phyloP scores from a whole-genome alignment of 2,797 vertebrate genomes.

The Lerista edwardsae region DNA sequence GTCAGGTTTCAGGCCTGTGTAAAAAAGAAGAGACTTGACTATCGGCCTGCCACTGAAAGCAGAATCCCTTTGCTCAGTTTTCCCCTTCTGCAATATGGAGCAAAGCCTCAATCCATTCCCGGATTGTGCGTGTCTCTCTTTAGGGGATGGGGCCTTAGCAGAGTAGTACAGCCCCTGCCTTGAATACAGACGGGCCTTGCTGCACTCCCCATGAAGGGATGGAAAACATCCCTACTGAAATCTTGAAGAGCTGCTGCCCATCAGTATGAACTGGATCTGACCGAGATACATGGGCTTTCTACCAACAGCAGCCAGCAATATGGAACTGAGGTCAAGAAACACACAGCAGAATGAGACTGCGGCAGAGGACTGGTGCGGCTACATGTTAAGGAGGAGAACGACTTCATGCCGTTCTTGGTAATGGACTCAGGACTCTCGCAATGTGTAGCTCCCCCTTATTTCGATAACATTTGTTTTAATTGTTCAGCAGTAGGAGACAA shows the following conservation, averaged over 20 bases:
- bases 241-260: too few species aligned
- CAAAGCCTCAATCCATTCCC: too few species aligned
- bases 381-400: background rate
- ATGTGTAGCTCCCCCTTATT: background rate
- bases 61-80: background rate
- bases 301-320: background rate
- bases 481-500: too few species aligned
- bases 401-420: background rate
- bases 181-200: too few species aligned
- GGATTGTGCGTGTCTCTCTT: background rate
- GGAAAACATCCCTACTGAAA: too few species aligned
- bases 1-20: constrained; percentile 19
- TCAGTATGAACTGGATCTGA: too few species aligned
- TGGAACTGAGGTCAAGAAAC: too few species aligned
- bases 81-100: background rate
- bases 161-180: too few species aligned
- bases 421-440: background rate
- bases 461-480: too few species aligned
- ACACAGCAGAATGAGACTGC: background rate
- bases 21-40: background rate
- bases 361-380: background rate
- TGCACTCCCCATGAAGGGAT: too few species aligned
- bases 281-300: too few species aligned
- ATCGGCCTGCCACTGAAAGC: background rate
- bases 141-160: too few species aligned